Evolutionary conservation across 1,140 invertebrate species (phyloP), one percentile per base, ranked within the genome.

Genomic region (Cyclina sinensis): DNA sequence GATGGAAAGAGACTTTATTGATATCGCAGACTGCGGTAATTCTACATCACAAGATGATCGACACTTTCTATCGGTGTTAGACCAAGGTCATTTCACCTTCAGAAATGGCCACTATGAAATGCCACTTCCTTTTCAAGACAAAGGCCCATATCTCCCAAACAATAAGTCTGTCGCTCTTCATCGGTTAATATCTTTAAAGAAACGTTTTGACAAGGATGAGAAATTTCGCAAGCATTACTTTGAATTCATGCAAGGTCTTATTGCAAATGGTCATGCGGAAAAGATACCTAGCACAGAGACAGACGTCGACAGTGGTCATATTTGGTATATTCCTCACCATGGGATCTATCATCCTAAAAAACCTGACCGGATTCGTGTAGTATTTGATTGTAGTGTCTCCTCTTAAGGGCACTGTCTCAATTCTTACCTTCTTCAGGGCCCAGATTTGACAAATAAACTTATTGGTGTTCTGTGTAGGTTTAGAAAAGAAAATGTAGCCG

Each of bases 291-390:
- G 46, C 27, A 68, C n/a, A 18, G 32, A 48, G 4, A 35, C 0
- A 32, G 11, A 24, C 21, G 35, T 43, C 81, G 84, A 78, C 76
- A 73, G 24, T 16, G 21, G 27, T 57, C 78, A n/a, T n/a, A n/a
- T n/a, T 51, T 92, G 92, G 91, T 92, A 91, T 62, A 46, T 93
- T 16, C 59, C 90, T n/a, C 90, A 92, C 59, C 90, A 92, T 59
- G 81, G 86, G 4, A 89, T 90, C 35, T 84, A 86, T 39, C 82
- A 90, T n/a, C 76, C 76, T 14, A 59, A 87, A 32, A 92, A 91
- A 62, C 84, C 87, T 39, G 62, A 68, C 24, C 92, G 91, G 68
- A 12, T 91, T 30, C 18, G 90, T 16, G 83, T 92, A 12, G 92
- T 92, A 0, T 92, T 92, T 74, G 90, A 92, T 62, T 92, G 91